Evolutionary conservation across 2,888 invertebrate genomes (phyloP), one percentile per base, ranked within the genome.

Genomic region (Volucella bombylans): DNA sequence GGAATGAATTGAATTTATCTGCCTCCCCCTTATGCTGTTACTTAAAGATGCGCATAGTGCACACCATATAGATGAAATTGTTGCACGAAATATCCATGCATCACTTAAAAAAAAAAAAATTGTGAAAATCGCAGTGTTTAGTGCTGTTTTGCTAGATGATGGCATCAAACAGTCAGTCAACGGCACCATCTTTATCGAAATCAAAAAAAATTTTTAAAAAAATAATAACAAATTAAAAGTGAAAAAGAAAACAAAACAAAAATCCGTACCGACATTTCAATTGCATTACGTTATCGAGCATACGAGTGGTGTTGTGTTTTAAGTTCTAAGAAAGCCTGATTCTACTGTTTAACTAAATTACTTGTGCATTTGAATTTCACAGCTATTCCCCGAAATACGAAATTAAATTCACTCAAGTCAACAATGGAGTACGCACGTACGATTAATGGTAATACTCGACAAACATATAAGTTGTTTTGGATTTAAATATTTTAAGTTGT

Each of bases 401-500:
- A 6, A 31, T 10, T n/a, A 38, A 38, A 47, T 8, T 55, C n/a
- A 8, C 14, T 45, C 23, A 14, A 38, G 10, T 14, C 55, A 39
- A 77, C 43, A 47, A 87, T 87, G 87, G 87, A 87, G 80, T 87
- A 86, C 57, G 57, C 87, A 54, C 83, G 87, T 61, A 62, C 80
- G 0, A 76, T 87, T 11, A 86, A 79, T 74, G 87, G 87, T 82
- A 82, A 80, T 14, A 12, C 6, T 9, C 0, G 31, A 31, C 31
- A 31, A 31, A 31, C 31, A 31, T 31, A 31, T 31, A 6, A 31
- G 31, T 6, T 0, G 31, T 31, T 31, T 31, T 4, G 31, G 6
- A 31, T 31, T 6, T 1, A 31, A 31, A 6, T 31, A 6, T 1
- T 31, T 31, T 31, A 31, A 31, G 31, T 31, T 31, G 31, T 31